These are phyloP conservation scores for Dasyprocta punctata DNA, from an alignment of 2,113 vertebrate species.

Conservation along the genomic window DNA sequence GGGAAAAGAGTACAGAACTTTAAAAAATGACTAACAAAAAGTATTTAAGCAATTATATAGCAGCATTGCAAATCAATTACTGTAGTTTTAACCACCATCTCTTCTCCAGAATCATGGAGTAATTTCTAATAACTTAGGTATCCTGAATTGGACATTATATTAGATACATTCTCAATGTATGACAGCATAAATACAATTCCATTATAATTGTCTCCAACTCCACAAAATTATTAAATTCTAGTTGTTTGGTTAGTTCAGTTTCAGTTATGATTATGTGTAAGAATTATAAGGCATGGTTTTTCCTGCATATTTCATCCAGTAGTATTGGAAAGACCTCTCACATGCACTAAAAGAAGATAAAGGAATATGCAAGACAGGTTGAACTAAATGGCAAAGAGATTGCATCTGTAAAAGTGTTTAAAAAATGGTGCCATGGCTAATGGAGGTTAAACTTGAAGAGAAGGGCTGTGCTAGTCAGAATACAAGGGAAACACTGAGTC, in stretches of 20 bases:
- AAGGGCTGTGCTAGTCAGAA: background rate
- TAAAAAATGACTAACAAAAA: background rate
- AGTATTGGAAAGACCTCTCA: background rate
- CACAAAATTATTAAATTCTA: constrained; percentile 24
- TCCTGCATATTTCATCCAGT: constrained; percentile 37
- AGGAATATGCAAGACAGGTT: background rate
- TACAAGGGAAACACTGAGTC: background rate
- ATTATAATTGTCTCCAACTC: background rate
- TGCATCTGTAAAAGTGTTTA: constrained; percentile 16
- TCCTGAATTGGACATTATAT: constrained; percentile 8
- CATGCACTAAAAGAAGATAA: background rate
- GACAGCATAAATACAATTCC: background rate
- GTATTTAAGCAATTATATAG: constrained; percentile 28
- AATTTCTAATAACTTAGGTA: background rate
- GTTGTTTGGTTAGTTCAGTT: constrained; percentile 43
- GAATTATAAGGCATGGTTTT: background rate
- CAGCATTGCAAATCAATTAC: background rate
- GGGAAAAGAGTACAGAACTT: background rate
- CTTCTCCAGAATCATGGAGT: background rate
- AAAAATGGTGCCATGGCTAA: background rate
- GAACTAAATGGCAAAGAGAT: background rate
- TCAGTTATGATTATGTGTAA: constrained; percentile 3
- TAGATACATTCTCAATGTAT: constrained; percentile 17
- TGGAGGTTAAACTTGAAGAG: background rate
- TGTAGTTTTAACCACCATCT: background rate